Evolutionary conservation across 2,888 invertebrate species (phyloP), one percentile per base, ranked within the genome.

Genomic region (Pediacus dermestoides): DNA sequence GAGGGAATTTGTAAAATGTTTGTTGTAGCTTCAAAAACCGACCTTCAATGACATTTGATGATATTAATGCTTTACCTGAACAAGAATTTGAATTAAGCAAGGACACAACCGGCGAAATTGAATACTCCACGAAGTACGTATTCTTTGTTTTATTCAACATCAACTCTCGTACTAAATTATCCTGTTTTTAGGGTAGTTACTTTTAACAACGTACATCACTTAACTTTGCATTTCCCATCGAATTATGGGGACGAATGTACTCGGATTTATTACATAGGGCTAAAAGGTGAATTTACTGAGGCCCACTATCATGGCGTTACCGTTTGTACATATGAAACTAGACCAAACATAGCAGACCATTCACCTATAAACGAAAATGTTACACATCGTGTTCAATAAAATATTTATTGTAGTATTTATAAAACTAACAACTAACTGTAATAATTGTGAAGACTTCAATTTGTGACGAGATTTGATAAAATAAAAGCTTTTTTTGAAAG

Each of bases 11-110:
- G 11, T 6, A 8, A 11, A n/a, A 14, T 37, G 21, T 11, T 42
- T 16, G 25, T 65, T 68, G 47, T 55, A 91, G 95, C 52, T 96
- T 79, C 68, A 96, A 95, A 73, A 96, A 96, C 72, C 78, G 88
- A 42, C 90, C 90, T 1, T 79, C 83, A 54, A 92, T 97, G 94
- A 87, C 90, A 12, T 97, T 99, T 73, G 95, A 95, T 73, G 89
- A 95, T 73, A 80, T 78, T 1, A 60, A 70, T 6, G 68, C 72
- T 33, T 76, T 77, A 55, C 75, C 92, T 3, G 94, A 95, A 64
- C 94, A 96, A 71, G 85, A 88, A 62, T 89, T 95, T 74, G 89
- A 93, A 53, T 70, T 96, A 31, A 80, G 82, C 46, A 80, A 77
- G 45, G 94, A 96, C 68, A 73, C 75, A 26, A 74, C 77, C 44